Evolutionary conservation across 1,140 invertebrate genomes (phyloP).

Genomic region (Calycopis cecrops): DNA sequence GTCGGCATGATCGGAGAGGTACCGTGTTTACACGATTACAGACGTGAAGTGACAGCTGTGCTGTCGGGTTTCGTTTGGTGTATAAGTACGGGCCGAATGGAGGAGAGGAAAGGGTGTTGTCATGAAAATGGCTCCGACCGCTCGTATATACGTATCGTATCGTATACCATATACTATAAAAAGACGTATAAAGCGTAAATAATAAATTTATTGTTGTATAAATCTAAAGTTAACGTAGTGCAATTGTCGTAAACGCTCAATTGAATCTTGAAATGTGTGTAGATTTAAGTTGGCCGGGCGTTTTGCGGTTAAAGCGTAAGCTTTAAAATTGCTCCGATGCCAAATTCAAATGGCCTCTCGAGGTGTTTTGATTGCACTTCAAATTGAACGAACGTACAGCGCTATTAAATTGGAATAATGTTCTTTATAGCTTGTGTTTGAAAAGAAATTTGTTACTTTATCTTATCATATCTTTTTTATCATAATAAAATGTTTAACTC

Average conservation of each 20-base stretch:
- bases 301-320: constrained; percentile 1
- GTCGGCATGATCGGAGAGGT: no score
- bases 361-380: constrained; percentile 11
- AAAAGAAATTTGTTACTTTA: background rate
- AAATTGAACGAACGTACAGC: constrained; percentile 6
- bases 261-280: constrained; percentile 8
- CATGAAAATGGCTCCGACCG: no score
- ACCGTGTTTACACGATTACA: no score
- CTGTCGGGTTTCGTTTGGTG: no score
- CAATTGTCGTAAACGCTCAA: background rate
- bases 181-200: background rate
- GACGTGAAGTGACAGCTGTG: no score
- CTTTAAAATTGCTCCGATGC: constrained; percentile 10
- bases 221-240: background rate
- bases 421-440: background rate
- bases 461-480: background rate
- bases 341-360: constrained; percentile 10
- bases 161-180: no score
- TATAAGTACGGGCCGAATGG: no score
- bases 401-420: constrained; percentile 3
- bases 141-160: no score
- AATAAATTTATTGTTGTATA: background rate
- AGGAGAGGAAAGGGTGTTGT: no score
- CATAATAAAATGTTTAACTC: background rate
- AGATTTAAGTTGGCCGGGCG: background rate